Conservation (phyloP, 2,888 invertebrate species). For the Halictus ligatus region DNA sequence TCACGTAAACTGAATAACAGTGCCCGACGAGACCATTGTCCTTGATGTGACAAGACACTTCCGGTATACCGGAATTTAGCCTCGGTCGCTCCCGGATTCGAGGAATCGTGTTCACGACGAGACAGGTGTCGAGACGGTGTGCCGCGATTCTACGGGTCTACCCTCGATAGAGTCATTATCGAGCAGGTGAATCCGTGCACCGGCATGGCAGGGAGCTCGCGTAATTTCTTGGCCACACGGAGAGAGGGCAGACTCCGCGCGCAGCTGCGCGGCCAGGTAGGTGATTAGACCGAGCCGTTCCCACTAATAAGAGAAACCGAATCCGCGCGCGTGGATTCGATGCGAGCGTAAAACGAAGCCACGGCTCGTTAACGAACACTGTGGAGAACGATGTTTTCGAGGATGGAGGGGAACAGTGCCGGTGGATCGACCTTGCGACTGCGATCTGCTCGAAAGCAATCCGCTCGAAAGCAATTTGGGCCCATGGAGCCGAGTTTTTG, state of each 20-base stretch:
- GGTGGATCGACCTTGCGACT: neutral
- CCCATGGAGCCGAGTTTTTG: neutral
- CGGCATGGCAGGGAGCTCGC: constrained; percentile 43
- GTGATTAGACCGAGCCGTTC: constrained; percentile 53
- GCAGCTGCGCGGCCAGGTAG: constrained; percentile 61
- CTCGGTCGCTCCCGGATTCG: neutral
- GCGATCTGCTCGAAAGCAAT: neutral
- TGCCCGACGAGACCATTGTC: neutral
- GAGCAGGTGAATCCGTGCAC: constrained; percentile 73
- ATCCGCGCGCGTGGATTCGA: constrained; percentile 41
- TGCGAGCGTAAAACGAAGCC: constrained; percentile 29
- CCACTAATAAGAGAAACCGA: constrained; percentile 67
- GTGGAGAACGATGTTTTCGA: neutral
- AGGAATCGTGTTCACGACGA: constrained; percentile 36
- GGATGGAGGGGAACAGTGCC: neutral
- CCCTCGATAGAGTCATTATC: constrained; percentile 76
- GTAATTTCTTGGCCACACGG: constrained; percentile 65
- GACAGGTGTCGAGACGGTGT: constrained; percentile 67
- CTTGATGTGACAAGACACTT: neutral
- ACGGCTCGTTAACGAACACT: constrained; percentile 47
- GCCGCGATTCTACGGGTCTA: constrained; percentile 28
- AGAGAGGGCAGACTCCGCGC: constrained; percentile 19
- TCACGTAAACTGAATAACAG: neutral
- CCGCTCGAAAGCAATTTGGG: neutral
- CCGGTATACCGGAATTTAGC: neutral